phyloP scores from a whole-genome alignment of 2,113 vertebrate genomes.

The Murina feae region DNA sequence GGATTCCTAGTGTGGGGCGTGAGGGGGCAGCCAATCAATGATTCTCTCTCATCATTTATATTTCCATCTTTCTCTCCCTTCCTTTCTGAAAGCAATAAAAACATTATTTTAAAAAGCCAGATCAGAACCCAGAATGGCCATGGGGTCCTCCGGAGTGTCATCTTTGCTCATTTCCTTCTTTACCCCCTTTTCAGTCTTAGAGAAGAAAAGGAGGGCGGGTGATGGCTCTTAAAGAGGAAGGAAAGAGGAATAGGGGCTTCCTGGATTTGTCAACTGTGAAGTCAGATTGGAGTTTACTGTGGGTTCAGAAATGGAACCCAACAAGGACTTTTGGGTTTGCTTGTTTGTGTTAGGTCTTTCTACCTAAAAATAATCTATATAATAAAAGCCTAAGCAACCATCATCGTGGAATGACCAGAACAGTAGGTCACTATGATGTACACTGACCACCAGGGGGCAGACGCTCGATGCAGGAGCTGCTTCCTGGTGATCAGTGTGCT shows the following conservation, averaged over 20 bases:
- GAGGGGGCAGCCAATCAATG: too few relatives aligned
- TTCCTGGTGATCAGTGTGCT: too few relatives aligned
- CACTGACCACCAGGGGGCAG: too few relatives aligned
- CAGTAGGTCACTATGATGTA: too few relatives aligned
- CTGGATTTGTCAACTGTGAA: neutral
- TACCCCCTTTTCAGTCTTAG: neutral
- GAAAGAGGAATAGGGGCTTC: neutral
- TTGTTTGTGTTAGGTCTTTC: neutral
- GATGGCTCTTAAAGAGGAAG: constrained; percentile 32
- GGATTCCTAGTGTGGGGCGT: too few relatives aligned
- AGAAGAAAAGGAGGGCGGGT: neutral
- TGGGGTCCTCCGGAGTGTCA: neutral
- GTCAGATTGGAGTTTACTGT: neutral
- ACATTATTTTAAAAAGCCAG: neutral
- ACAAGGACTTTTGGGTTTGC: neutral
- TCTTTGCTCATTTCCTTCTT: constrained; percentile 25
- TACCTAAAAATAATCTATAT: neutral
- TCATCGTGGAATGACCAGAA: too few relatives aligned
- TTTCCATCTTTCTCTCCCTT: too few relatives aligned
- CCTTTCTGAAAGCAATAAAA: too few relatives aligned
- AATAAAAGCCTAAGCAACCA: too few relatives aligned
- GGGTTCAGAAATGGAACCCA: constrained; percentile 2
- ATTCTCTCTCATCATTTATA: too few relatives aligned
- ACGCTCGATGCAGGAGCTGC: too few relatives aligned
- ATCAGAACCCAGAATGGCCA: neutral